A percentile compares a stretch with the other conserved stretches of the same genome.
Conservation (phyloP, 2,113 vertebrate species). For the Tupaia tana region DNA sequence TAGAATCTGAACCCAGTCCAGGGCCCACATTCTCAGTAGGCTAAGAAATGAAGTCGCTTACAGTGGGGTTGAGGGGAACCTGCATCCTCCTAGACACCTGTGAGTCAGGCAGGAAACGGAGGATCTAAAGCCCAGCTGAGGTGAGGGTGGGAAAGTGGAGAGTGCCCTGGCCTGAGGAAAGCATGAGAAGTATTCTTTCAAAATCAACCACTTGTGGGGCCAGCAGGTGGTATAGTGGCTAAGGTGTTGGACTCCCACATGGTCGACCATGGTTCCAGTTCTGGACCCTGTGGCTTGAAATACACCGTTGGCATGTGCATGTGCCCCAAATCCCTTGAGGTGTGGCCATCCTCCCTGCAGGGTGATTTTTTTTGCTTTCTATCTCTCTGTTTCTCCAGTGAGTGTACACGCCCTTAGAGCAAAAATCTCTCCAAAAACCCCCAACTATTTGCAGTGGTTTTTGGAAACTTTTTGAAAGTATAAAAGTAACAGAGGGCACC, state of each 20-base stretch:
- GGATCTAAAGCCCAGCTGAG: background rate
- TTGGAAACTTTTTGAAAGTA: slow-evolving; percentile 13
- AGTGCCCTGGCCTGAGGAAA: background rate
- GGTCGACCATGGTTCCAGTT: no score
- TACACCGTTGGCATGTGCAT: no score
- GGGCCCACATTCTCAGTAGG: background rate
- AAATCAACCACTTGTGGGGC: background rate
- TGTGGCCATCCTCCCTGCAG: no score
- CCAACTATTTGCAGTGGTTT: background rate
- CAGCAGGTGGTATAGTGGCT: no score
- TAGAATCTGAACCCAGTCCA: background rate
- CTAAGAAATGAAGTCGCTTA: background rate
- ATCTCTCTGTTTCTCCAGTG: no score
- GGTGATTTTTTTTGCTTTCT: no score
- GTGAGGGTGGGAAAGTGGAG: fast-evolving
- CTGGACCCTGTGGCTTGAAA: no score
- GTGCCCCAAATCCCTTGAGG: no score
- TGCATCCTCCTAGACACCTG: background rate
- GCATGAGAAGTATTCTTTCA: background rate
- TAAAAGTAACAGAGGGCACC: background rate
- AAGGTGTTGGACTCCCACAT: no score
- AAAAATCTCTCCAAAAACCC: no score
- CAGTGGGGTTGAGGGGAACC: background rate
- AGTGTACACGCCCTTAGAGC: no score
- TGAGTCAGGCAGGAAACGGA: background rate